Evolutionary conservation across 2,888 invertebrate species (phyloP), one percentile per base, ranked within the genome.

Genomic region (Hirtodrosophila duncani): DNA sequence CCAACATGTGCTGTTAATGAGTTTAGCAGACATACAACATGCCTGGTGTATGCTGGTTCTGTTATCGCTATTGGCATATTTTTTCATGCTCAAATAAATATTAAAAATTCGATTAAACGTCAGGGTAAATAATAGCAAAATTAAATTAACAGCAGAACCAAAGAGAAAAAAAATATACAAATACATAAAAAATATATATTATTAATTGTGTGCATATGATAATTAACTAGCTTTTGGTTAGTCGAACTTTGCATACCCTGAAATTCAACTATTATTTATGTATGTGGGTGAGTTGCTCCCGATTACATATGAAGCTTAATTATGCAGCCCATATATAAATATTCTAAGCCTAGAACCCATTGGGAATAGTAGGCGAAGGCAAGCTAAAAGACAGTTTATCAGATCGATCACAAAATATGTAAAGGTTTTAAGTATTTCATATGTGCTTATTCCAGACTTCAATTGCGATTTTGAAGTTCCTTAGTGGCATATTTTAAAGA

Each of bases 121-220:
- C 55, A 67, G 55, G 45, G 74, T 34, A 59, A 75, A 74, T 68
- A 64, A 67, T 59, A 71, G 62, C 29, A 13, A 65, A 68, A 56
- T 64, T 39, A 59, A 62, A 63, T 63, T 53, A 66, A 63, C 55
- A 36, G 49, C 30, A 30, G 14, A 51, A 16, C 4, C 3, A 43
- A 44, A 18, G 34, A 10, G 11, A 38, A 14, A 9, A 52, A 43
- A 20, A 42, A 18, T 29, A 44, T 17, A 9, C 5, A 49, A 29
- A 46, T n/a, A 53, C 51, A 34, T 27, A 45, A 57, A 31, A 17
- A 27, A 31, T 27, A 45, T 17, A 26, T 27, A 42, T 21, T 16
- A 9, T 52, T 37, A 44, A 36, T 50, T 38, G 38, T 68, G 58
- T 64, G 53, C 71, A 71, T 67, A 71, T 66, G 66, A 67, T 64